Evolutionary conservation across 2,797 vertebrate genomes (phyloP).

Genomic region (Chiropotes sagulatus): DNA sequence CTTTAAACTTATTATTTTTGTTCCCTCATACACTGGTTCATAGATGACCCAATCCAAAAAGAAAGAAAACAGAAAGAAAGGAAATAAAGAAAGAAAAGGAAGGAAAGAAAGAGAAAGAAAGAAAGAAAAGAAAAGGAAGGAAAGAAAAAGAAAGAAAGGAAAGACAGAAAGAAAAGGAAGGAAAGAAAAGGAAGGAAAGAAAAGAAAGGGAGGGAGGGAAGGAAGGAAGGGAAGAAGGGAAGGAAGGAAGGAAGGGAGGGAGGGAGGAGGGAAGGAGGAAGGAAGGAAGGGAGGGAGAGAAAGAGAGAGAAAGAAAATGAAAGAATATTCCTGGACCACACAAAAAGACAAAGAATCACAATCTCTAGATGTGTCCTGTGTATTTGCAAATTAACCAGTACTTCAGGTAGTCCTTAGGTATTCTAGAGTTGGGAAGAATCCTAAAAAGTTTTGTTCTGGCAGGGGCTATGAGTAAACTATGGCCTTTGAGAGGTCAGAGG

Average conservation of each 20-base stretch:
- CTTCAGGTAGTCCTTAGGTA: background rate
- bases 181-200: background rate
- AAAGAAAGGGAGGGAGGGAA: too few relatives aligned
- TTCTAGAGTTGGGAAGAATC: background rate
- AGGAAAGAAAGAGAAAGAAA: too few relatives aligned
- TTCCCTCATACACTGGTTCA: background rate
- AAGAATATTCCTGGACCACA: background rate
- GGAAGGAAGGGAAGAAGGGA: fast-evolving
- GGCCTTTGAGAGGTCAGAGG: fast-evolving
- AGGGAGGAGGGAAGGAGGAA: fast-evolving
- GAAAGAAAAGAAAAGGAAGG: too few relatives aligned
- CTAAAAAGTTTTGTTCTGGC: background rate
- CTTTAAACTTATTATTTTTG: background rate
- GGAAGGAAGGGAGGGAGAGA: too few relatives aligned
- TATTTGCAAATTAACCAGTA: background rate
- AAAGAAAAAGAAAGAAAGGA: too few relatives aligned
- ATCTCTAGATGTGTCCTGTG: background rate
- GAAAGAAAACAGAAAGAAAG: too few relatives aligned
- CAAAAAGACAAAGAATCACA: background rate
- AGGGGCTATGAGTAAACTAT: background rate
- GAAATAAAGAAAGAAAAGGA: too few relatives aligned
- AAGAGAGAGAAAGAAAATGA: too few relatives aligned
- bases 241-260: fast-evolving
- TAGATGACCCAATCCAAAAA: background rate
- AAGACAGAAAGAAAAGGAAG: too few relatives aligned